Evolutionary conservation across 2,113 vertebrate genomes (phyloP).

Genomic region (Ailurus styani): DNA sequence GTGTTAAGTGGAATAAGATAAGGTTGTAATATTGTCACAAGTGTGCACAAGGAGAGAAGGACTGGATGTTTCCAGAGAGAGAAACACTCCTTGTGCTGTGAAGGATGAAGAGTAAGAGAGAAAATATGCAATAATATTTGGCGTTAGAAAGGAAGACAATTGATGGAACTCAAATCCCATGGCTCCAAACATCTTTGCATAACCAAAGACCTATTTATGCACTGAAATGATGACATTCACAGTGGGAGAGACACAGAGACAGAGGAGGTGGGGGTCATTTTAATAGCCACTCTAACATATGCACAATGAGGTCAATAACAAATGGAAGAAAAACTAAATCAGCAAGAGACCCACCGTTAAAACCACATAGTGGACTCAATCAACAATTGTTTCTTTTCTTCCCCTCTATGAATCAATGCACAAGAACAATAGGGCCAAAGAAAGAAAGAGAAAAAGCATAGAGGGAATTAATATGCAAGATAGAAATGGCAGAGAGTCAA

Average conservation of each 20-base stretch:
- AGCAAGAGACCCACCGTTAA: neutral
- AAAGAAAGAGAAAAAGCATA: neutral
- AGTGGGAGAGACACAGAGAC: neutral
- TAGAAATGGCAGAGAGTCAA: neutral
- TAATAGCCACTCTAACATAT: neutral
- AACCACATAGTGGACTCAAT: neutral
- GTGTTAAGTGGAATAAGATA: slow-evolving; percentile 40
- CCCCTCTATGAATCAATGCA: neutral
- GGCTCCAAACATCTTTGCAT: neutral
- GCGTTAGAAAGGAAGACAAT: neutral
- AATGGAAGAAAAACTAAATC: neutral
- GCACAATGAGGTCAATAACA: neutral
- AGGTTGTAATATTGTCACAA: slow-evolving; percentile 43
- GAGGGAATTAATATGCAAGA: neutral
- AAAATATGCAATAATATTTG: neutral
- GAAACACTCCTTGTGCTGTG: neutral
- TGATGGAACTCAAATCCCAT: neutral
- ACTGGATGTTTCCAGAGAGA: neutral
- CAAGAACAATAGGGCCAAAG: neutral
- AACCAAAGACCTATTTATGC: neutral
- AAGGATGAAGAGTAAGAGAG: neutral
- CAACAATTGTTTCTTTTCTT: neutral
- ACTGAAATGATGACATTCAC: neutral
- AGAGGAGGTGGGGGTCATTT: neutral
- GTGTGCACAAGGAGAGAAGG: slow-evolving; percentile 3